A percentile compares a stretch with the other conserved stretches of the same genome.
phyloP scores from a whole-genome alignment of 2,113 vertebrate species.

The Perca schrenkii region DNA sequence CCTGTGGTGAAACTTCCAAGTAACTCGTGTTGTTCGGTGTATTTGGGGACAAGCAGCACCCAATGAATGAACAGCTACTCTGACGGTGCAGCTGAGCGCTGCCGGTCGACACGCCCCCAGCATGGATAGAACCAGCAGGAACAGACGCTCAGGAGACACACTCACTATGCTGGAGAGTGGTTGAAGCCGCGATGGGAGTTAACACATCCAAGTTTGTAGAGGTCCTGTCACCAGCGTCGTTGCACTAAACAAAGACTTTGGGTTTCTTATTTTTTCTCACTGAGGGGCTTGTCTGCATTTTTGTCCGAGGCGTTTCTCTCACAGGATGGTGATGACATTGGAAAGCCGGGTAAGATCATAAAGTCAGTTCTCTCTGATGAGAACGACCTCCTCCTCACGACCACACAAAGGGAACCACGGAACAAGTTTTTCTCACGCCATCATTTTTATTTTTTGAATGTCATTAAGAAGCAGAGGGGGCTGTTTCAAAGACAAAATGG shows the following conservation, averaged over 20 bases:
- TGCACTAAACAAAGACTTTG: slow-evolving; percentile 67
- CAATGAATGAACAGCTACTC: slow-evolving; percentile 77
- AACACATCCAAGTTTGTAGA: slow-evolving; percentile 79
- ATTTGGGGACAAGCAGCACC: slow-evolving; percentile 74
- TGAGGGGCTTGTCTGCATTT: slow-evolving; percentile 60
- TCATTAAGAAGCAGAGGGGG: slow-evolving; percentile 76
- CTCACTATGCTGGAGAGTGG: slow-evolving; percentile 79
- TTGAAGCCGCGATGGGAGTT: slow-evolving; percentile 83
- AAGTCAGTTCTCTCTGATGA: slow-evolving; percentile 85
- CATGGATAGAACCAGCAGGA: slow-evolving; percentile 84
- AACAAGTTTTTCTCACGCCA: slow-evolving; percentile 72
- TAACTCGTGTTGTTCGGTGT: slow-evolving; percentile 54
- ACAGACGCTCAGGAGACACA: slow-evolving; percentile 79
- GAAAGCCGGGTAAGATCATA: slow-evolving; percentile 84
- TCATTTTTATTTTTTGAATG: slow-evolving; percentile 75
- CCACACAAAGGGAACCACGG: slow-evolving; percentile 85
- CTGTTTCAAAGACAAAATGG: slow-evolving; percentile 87
- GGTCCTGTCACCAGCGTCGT: slow-evolving; percentile 63
- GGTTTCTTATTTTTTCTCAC: slow-evolving; percentile 10
- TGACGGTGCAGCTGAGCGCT: slow-evolving; percentile 77
- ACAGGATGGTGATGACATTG: slow-evolving; percentile 84
- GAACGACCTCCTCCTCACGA: slow-evolving; percentile 80
- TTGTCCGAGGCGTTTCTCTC: slow-evolving; percentile 72
- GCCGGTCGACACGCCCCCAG: slow-evolving; percentile 85
- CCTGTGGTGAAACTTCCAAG: slow-evolving; percentile 74